Conservation (phyloP, 2,797 vertebrate species). For the Mus spretus region DNA sequence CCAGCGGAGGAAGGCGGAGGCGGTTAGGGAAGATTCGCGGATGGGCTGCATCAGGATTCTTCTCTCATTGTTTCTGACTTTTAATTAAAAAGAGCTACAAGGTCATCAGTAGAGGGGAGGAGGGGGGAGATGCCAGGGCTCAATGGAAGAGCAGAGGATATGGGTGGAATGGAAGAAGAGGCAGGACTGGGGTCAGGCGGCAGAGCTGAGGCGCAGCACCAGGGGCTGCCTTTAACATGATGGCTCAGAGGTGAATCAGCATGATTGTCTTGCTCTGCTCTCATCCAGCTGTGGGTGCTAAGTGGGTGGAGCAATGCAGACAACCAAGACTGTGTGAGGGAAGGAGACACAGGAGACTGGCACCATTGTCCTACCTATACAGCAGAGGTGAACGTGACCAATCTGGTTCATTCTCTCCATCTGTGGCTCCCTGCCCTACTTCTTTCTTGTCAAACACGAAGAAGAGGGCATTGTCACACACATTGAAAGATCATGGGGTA, state of each 20-base stretch:
- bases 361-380: not conserved
- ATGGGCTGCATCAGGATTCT: not conserved
- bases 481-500: not conserved
- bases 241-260: conserved; percentile 21
- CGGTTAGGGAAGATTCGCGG: not conserved
- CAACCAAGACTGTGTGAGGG: not conserved
- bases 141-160: conserved; percentile 5
- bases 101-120: not conserved
- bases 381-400: not conserved
- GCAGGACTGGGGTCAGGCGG: not conserved
- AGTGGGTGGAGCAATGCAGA: not conserved
- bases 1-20: not conserved
- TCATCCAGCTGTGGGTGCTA: not conserved
- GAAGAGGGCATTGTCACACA: conserved; percentile 14
- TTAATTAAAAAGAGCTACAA: conserved; percentile 41
- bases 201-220: accelerated
- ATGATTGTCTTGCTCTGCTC: not conserved
- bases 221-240: not conserved
- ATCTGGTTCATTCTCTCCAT: not conserved
- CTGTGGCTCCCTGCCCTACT: not conserved
- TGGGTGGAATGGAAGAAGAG: not conserved
- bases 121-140: not conserved
- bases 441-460: conserved; percentile 12
- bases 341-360: conserved; percentile 5
- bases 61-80: not conserved